Evolutionary conservation across 2,113 vertebrate species (phyloP), one percentile per base, ranked within the genome.

Genomic region (Anhinga rufa): DNA sequence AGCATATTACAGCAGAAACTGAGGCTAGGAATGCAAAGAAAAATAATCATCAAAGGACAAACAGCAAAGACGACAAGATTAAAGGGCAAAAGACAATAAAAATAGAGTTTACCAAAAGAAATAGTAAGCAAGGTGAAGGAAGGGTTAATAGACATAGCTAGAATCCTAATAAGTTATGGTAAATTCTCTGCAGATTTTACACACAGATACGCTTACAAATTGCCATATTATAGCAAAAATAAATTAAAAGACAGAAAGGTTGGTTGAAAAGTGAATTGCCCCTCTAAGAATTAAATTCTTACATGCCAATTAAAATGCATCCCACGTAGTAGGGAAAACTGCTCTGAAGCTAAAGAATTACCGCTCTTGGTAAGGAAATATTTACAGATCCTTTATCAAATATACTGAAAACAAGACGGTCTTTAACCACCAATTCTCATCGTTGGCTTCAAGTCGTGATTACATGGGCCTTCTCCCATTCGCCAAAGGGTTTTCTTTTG

Each of bases 401-500:
- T 8, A 9, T 2, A 46, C 51, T 28, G n/a, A 60, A 38, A 49
- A 66, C 6, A 52, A 44, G 22, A 88, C 51, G 7, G 14, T 36
- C 86, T 69, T 66, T 1, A 42, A 70, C 34, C 32, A 69, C 36
- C 28, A 58, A 72, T 48, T 36, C 32, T 55, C 57, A 12, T 24
- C 0, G 0, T 2, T 66, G 38, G 15, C 42, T 69, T 89, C 55
- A 54, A 36, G 62, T 5, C 2, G 1, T 32, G n/a, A 58, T n/a
- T 34, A 42, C 2, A 0, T 3, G 13, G 75, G 10, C 17, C 57
- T 62, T n/a, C 54, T 20, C 48, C 40, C 38, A 18, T 13, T 51
- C 4, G 4, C 20, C 46, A 26, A 15, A 46, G 54, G 26, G n/a
- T 7, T 3, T 19, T 17, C 32, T n/a, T 72, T 46, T 5, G 4